Conservation (phyloP, 1,140 invertebrate species). For the Nasonia vitripennis region DNA sequence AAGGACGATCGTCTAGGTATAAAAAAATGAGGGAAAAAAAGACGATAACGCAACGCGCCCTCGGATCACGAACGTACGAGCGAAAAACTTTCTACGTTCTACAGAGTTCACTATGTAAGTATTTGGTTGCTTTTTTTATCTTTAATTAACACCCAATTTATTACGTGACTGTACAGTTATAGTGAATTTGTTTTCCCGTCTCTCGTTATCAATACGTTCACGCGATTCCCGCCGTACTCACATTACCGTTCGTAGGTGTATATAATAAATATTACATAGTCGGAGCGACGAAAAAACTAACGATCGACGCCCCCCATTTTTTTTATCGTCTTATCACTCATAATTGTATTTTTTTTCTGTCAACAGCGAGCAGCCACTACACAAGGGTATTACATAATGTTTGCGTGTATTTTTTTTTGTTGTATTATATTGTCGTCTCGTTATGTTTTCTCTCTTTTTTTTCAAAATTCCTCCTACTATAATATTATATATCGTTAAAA, state of each 20-base stretch:
- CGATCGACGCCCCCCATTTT: neutral
- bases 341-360: slow-evolving; percentile 29
- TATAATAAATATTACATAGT: neutral
- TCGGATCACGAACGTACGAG: slow-evolving; percentile 24
- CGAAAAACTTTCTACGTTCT: slow-evolving; percentile 48
- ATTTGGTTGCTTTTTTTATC: slow-evolving; percentile 10
- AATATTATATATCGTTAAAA: slow-evolving; percentile 10
- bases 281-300: neutral
- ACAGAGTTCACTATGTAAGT: slow-evolving; percentile 17
- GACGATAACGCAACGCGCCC: slow-evolving; percentile 10
- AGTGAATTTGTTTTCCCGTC: neutral
- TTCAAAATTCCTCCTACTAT: neutral
- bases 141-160: slow-evolving; percentile 43
- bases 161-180: slow-evolving; percentile 35
- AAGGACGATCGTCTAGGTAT: neutral
- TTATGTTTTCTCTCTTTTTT: slow-evolving; percentile 26
- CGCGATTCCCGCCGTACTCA: neutral
- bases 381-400: slow-evolving; percentile 32
- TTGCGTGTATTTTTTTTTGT: slow-evolving; percentile 20
- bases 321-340: neutral
- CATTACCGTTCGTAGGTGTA: neutral
- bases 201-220: neutral
- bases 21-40: neutral
- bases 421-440: slow-evolving; percentile 46
- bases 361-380: slow-evolving; percentile 15